Percentiles rank a stretch among this genome's conserved stretches.
These are phyloP conservation scores for Nycticorax nycticorax DNA, from an alignment of 2,113 vertebrate species.

Conservation along the genomic window DNA sequence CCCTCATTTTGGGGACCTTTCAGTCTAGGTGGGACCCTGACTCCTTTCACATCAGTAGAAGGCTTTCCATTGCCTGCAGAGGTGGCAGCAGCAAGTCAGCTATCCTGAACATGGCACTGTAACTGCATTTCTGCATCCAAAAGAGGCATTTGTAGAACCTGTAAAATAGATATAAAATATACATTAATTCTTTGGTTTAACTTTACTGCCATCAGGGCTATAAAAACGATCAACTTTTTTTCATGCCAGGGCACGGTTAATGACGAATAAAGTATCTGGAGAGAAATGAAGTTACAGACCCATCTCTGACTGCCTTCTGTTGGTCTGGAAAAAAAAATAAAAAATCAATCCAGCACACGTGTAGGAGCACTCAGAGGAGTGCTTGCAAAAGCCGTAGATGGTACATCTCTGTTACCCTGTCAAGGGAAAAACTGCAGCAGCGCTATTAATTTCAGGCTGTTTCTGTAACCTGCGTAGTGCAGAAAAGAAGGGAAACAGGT, in stretches of 20 bases:
- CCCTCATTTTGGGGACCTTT: not conserved
- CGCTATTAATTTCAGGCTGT: not conserved
- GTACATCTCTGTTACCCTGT: conserved; percentile 24
- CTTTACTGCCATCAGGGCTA: conserved; percentile 10
- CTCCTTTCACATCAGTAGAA: not conserved
- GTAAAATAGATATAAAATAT: conserved; percentile 26
- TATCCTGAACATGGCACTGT: rapidly evolving
- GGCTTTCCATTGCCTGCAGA: not conserved
- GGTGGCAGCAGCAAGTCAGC: not conserved
- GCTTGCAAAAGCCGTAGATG: conserved; percentile 14
- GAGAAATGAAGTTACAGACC: not conserved
- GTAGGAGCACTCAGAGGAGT: not conserved
- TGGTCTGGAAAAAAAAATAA: not conserved
- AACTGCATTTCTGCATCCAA: not conserved
- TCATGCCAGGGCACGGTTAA: not conserved
- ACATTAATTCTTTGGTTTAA: not conserved
- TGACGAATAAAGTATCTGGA: not conserved
- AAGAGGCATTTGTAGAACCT: not conserved
- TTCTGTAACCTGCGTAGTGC: not conserved
- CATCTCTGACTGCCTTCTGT: not conserved
- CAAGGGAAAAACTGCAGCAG: conserved; percentile 33
- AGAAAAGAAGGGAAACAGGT: conserved; percentile 80
- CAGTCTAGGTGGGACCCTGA: not conserved
- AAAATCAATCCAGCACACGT: not conserved
- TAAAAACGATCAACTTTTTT: not conserved